These are phyloP conservation scores for Rhynchomys soricoides DNA, from an alignment of 2,113 vertebrate species.

Conservation along the genomic window DNA sequence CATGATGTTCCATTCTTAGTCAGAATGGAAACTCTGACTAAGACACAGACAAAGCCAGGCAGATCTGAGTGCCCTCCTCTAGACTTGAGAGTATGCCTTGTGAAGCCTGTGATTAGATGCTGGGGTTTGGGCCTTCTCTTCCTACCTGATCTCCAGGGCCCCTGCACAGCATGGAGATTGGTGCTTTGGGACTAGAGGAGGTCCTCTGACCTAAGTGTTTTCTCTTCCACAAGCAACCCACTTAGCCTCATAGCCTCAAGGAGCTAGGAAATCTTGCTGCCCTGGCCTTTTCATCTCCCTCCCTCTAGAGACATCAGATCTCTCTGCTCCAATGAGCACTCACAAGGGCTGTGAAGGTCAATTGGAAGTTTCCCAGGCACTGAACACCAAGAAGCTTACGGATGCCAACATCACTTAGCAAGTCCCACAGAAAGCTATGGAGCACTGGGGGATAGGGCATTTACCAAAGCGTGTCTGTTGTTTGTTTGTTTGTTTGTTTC, in stretches of 20 bases:
- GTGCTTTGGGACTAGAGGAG: neutral
- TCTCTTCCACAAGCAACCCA: neutral
- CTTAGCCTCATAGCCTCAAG: neutral
- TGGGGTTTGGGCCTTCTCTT: neutral
- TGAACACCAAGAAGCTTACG: conserved; percentile 17
- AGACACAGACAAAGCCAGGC: neutral
- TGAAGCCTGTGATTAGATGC: fast-evolving
- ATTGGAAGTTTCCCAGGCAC: neutral
- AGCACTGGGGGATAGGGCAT: neutral
- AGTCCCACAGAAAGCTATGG: neutral
- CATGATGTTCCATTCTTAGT: no score
- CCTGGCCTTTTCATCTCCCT: neutral
- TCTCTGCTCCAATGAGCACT: fast-evolving
- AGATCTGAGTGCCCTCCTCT: neutral
- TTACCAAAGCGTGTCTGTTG: neutral
- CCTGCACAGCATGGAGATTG: neutral
- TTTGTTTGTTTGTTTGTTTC: neutral
- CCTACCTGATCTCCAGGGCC: conserved; percentile 10
- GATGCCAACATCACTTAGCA: neutral
- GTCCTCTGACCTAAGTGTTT: neutral
- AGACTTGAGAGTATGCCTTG: neutral
- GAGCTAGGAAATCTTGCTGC: neutral
- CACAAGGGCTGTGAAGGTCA: neutral
- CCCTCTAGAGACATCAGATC: neutral
- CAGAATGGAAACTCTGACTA: no score